Conservation (phyloP, 2,113 vertebrate species). For the Plestiodon gilberti region DNA sequence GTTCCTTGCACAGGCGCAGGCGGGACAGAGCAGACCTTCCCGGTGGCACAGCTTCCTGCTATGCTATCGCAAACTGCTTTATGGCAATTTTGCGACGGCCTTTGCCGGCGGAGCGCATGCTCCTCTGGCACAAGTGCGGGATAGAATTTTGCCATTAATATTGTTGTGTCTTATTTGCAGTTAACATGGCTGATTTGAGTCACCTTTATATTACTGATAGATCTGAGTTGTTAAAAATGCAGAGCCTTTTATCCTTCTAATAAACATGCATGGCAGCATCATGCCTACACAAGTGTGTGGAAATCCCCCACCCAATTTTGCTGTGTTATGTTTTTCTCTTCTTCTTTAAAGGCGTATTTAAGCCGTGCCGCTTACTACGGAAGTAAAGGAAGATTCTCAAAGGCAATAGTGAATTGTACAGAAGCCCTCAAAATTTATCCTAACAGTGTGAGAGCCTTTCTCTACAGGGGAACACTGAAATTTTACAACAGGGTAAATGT, state of each 20-base stretch:
- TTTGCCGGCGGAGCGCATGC: too few relatives aligned
- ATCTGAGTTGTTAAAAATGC: background rate
- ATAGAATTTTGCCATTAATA: too few relatives aligned
- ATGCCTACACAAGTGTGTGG: background rate
- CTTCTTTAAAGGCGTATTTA: slow-evolving; percentile 77
- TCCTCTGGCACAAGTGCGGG: too few relatives aligned
- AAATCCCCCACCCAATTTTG: background rate
- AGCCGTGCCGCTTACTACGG: slow-evolving; percentile 78
- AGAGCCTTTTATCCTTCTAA: background rate
- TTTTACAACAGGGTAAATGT: slow-evolving; percentile 75
- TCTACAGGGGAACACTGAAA: slow-evolving; percentile 82
- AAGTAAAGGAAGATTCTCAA: slow-evolving; percentile 77
- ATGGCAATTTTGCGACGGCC: too few relatives aligned
- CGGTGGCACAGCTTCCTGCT: too few relatives aligned
- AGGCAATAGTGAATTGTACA: slow-evolving; percentile 83
- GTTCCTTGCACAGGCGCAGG: too few relatives aligned
- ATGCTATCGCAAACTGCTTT: too few relatives aligned
- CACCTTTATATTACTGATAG: background rate
- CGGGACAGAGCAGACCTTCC: too few relatives aligned
- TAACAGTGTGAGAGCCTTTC: slow-evolving; percentile 70
- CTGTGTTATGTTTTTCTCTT: slow-evolving; percentile 6
- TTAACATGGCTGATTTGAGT: background rate
- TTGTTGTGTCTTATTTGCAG: background rate
- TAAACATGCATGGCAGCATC: background rate
- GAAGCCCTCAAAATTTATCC: slow-evolving; percentile 80